phyloP scores from a whole-genome alignment of 2,797 vertebrate species.

The Phrynocephalus forsythii region DNA sequence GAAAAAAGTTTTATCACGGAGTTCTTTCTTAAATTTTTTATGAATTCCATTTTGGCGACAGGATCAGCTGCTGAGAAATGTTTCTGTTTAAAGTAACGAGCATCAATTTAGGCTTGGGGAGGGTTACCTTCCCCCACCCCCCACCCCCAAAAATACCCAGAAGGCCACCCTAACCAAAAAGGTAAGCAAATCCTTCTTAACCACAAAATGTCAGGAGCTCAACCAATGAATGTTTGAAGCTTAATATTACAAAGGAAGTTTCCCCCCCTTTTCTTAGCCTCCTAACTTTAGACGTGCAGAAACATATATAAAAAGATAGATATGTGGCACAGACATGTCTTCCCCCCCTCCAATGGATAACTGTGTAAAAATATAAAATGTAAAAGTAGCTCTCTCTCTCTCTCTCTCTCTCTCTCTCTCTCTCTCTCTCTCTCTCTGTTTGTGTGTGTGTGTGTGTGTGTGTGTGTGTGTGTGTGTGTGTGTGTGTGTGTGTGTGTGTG shows the following conservation, averaged over 20 bases:
- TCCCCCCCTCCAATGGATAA: slow-evolving; percentile 57
- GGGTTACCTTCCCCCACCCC: slow-evolving; percentile 35
- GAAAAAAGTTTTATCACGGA: slow-evolving; percentile 45
- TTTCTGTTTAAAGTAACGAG: slow-evolving; percentile 75
- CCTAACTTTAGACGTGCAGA: slow-evolving; percentile 60
- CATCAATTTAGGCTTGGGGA: slow-evolving; percentile 47
- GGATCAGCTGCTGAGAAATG: slow-evolving; percentile 86
- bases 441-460: slow-evolving; percentile 38
- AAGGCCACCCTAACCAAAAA: slow-evolving; percentile 60
- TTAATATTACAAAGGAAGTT: slow-evolving; percentile 66
- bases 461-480: background rate
- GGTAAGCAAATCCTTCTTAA: slow-evolving; percentile 62
- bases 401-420: too few relatives aligned
- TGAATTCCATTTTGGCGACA: slow-evolving; percentile 86
- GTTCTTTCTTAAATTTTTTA: slow-evolving; percentile 92
- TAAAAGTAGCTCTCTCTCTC: slow-evolving; percentile 59
- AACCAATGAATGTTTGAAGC: slow-evolving; percentile 68
- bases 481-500: slow-evolving; percentile 47
- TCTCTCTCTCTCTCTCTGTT: too few relatives aligned
- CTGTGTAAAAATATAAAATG: slow-evolving; percentile 73
- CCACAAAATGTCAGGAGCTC: slow-evolving; percentile 64
- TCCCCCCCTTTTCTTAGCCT: slow-evolving; percentile 58
- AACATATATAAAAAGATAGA: slow-evolving; percentile 9
- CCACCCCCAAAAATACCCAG: slow-evolving; percentile 35
- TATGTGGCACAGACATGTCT: slow-evolving; percentile 58